A percentile compares a stretch with the other conserved stretches of the same genome.
phyloP scores from a whole-genome alignment of 2,113 vertebrate genomes.

The Argyrosomus japonicus region DNA sequence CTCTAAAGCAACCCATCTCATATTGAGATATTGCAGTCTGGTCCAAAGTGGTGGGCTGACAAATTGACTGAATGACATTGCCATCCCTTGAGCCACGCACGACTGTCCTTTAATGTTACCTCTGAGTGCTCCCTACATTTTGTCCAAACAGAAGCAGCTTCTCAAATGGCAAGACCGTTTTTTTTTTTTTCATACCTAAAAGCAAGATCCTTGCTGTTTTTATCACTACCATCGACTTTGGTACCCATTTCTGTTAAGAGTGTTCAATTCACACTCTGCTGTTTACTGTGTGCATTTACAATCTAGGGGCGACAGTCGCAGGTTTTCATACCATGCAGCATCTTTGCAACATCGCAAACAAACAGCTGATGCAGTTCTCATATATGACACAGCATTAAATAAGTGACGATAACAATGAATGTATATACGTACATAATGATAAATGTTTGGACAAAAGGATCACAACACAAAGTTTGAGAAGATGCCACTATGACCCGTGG shows the following conservation, averaged over 20 bases:
- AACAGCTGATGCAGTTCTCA: background rate
- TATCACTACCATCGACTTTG: background rate
- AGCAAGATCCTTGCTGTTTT: constrained; percentile 3
- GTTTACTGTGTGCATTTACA: background rate
- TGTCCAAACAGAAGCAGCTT: background rate
- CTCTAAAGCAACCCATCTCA: background rate
- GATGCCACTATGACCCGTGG: background rate
- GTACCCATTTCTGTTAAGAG: background rate
- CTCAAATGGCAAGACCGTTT: background rate
- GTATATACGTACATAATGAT: background rate
- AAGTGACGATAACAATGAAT: background rate
- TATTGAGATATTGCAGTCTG: background rate
- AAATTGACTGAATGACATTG: background rate
- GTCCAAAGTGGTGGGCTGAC: background rate
- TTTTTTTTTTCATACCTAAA: background rate
- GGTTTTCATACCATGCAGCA: background rate
- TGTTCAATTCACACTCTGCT: background rate
- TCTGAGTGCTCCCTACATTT: background rate
- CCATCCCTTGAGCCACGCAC: background rate
- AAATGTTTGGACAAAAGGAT: constrained; percentile 13
- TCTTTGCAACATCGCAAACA: constrained; percentile 14
- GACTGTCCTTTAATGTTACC: background rate
- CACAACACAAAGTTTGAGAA: background rate
- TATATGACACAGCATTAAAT: background rate
- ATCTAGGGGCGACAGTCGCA: background rate